Evolutionary conservation across 1,140 invertebrate genomes (phyloP).

Genomic region (Bombus huntii): DNA sequence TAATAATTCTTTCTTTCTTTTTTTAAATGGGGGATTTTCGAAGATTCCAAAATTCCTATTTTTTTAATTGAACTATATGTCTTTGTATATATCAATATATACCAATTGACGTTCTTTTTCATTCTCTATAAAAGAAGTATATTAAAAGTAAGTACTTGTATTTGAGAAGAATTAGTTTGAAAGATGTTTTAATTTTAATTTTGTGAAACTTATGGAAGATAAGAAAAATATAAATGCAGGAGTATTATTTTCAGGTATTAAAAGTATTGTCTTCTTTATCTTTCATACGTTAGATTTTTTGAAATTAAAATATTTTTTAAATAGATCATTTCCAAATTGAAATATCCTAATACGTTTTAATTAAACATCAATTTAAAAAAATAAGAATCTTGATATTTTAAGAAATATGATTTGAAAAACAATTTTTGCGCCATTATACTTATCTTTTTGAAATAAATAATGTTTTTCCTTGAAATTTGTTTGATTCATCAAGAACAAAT

Average conservation of each 20-base stretch:
- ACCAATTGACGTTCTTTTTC: background rate
- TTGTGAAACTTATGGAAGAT: background rate
- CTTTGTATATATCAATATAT: background rate
- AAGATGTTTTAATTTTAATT: background rate
- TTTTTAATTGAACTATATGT: background rate
- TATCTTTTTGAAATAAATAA: background rate
- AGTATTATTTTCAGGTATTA: background rate
- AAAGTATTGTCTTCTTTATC: background rate
- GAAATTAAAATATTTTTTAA: background rate
- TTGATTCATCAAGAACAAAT: background rate
- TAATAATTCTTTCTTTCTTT: background rate
- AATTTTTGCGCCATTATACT: background rate
- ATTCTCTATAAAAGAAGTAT: background rate
- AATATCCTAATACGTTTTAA: background rate
- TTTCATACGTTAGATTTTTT: background rate
- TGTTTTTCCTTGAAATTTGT: background rate
- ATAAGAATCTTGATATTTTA: background rate
- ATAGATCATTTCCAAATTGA: background rate
- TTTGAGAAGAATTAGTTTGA: background rate
- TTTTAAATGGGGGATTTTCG: background rate
- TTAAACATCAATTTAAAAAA: background rate
- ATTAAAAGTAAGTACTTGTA: background rate
- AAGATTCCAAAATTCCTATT: background rate
- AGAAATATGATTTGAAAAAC: background rate
- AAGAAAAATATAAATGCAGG: background rate